Evolutionary conservation across 2,888 invertebrate genomes (phyloP).

Genomic region (Drosophila mimetica): DNA sequence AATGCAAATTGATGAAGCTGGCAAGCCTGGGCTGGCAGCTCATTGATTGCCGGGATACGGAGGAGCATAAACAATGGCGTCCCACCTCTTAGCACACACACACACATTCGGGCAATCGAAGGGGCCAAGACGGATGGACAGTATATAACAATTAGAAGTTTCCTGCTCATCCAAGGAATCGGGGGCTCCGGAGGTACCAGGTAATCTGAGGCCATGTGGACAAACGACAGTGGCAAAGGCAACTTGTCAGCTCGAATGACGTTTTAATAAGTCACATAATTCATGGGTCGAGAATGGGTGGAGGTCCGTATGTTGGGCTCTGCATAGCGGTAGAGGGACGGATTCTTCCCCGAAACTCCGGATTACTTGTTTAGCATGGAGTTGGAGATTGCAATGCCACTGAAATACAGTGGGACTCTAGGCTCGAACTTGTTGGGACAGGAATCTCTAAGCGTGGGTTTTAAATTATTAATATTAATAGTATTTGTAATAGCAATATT

Average conservation of each 20-base stretch:
- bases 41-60: constrained; percentile 54
- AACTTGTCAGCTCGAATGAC: constrained; percentile 80
- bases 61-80: constrained; percentile 43
- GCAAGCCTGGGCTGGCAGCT: constrained; percentile 27
- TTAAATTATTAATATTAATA: neutral
- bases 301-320: constrained; percentile 3
- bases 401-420: constrained; percentile 16
- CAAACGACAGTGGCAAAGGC: constrained; percentile 60
- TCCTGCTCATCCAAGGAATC: constrained; percentile 53
- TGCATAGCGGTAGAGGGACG: constrained; percentile 15
- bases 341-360: constrained; percentile 28
- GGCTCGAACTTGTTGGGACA: too few relatives aligned
- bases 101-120: constrained; percentile 1
- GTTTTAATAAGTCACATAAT: constrained; percentile 83
- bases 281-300: constrained; percentile 61
- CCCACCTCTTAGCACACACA: neutral
- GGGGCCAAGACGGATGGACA: constrained; percentile 33
- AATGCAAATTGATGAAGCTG: constrained; percentile 64
- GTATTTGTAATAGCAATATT: neutral
- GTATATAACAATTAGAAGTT: constrained; percentile 65
- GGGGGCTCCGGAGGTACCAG: constrained; percentile 11
- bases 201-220: constrained; percentile 17
- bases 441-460: neutral
- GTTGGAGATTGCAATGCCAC: constrained; percentile 49
- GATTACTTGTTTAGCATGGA: constrained; percentile 46